Evolutionary conservation across 2,797 vertebrate genomes (phyloP), one percentile per base, ranked within the genome.

Genomic region (Gymnothorax reevesii): DNA sequence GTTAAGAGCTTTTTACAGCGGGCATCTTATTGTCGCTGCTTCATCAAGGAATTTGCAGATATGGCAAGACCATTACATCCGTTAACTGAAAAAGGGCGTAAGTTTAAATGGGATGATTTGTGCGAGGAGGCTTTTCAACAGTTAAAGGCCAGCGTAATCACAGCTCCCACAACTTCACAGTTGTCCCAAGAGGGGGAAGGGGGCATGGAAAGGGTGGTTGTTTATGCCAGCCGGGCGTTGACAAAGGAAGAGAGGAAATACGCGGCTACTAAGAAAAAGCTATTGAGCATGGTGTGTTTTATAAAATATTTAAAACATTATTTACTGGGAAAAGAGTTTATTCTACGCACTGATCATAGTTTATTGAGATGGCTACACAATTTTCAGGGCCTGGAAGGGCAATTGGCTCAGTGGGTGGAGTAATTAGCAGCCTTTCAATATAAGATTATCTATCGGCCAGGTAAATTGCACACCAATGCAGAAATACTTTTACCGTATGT

Each of bases 341-440:
- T 82, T 20, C 15, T 57, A 17, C 80, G 42, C 7, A 55, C 80
- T 42, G 80, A 55, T 17, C 80, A 82, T 77, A 85, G 55, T 5
- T 88, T 66, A 4, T 52, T 88, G 22, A 42, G 42, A 0, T 88
- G 86, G 89, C 33, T 88, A 8, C 85, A 88, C n/a, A 87, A 85
- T 12, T 87, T 87, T 57, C 57, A 57, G 12, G 57, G 57, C 0
- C 12, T 57, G 15, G 80, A 89, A 4, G 85, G 88, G 1, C 87
- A 89, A 15, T 22, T 85, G 6, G 85, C 89, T 7, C 57, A 71
- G 0, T 90, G 85, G 83, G 27, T 89, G 1, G 86, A 89, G 22
- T 73, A 88, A 8, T 9, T 89, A 25, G 87, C 87, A 0, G 77
- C 57, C 33, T 87, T 88, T 54, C 66, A 85, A 17, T 88, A 86